Base-by-base conservation (phyloP, 2,113 vertebrate species). In the Thermophis baileyi region DNA sequence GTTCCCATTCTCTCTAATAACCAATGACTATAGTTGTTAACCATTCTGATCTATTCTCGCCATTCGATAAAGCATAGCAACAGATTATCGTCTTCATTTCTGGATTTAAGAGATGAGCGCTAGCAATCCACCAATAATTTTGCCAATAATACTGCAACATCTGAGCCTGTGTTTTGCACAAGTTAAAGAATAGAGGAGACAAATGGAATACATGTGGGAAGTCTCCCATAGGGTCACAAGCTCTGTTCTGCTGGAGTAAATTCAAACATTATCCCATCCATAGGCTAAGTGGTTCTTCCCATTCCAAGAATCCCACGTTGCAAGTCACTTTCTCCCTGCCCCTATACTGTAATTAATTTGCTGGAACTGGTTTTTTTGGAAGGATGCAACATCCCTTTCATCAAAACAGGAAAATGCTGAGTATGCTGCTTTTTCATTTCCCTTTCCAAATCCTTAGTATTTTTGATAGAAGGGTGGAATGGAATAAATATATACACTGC, bases 1-100 rank as follows among this genome's bases (percentile, higher is more conserved):
- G 1, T 35, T 49, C 30, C 10, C 20, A 0, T 89, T 20, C 74
- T 40, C 55, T 91, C 90, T 47, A 89, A 60, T 88, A 95, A 94
- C 74, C 94, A 96, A 97, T 93, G 93, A 94, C 95, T 94, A 95
- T 54, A 90, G 87, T 35, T 95, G 69, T 97, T 94, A 95, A 94
- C 94, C 92, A 94, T 88, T 74, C 95, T 95, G 95, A 94, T 94
- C 93, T 97, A 54, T 94, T 87, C 85, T 87, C 14, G 91, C 92
- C 85, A 1, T 63, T 81, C 6, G 16, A 40, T 40, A 40, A 81
- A 81, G 69, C n/a, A 8, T 40, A 81, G 6, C 16, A 81, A 40
- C n/a, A 81, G 18, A 81, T 81, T 81, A 40, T 40, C 18, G 2
- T 20, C 69, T 40, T 40, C 69, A 20, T 81, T 81, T 81, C n/a